Evolutionary conservation across 2,113 vertebrate genomes (phyloP).

Genomic region (Spilogale gracilis): DNA sequence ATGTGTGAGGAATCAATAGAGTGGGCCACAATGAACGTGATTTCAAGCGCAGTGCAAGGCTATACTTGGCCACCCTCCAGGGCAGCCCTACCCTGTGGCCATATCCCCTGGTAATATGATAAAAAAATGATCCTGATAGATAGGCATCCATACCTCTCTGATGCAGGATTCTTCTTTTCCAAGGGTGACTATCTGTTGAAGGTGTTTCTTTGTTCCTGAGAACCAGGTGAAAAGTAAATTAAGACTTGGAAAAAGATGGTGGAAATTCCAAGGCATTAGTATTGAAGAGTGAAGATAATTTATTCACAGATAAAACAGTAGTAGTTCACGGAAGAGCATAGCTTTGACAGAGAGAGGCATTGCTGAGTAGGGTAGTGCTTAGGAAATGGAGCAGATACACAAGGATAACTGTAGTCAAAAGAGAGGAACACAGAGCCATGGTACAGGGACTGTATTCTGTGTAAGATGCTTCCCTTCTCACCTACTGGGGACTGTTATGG

Average conservation of each 20-base stretch:
- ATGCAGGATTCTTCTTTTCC: background rate
- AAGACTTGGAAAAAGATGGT: background rate
- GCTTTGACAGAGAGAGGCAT: background rate
- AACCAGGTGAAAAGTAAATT: background rate
- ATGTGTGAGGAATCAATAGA: background rate
- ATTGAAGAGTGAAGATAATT: background rate
- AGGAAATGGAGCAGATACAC: background rate
- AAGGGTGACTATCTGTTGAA: background rate
- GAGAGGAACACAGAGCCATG: background rate
- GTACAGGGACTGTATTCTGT: background rate
- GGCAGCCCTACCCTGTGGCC: background rate
- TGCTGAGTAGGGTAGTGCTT: background rate
- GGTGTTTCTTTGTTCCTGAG: background rate
- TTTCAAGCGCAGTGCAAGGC: background rate
- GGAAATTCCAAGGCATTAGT: background rate
- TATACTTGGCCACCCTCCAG: fast-evolving
- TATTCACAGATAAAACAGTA: no score
- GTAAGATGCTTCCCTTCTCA: background rate
- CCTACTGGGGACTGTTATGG: background rate
- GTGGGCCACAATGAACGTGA: background rate
- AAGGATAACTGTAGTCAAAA: background rate
- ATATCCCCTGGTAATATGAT: background rate
- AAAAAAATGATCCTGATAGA: background rate
- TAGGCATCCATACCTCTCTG: background rate
- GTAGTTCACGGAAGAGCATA: background rate